Base-by-base conservation (phyloP, 1,140 invertebrate genomes). In the Marisa cornuarietis region DNA sequence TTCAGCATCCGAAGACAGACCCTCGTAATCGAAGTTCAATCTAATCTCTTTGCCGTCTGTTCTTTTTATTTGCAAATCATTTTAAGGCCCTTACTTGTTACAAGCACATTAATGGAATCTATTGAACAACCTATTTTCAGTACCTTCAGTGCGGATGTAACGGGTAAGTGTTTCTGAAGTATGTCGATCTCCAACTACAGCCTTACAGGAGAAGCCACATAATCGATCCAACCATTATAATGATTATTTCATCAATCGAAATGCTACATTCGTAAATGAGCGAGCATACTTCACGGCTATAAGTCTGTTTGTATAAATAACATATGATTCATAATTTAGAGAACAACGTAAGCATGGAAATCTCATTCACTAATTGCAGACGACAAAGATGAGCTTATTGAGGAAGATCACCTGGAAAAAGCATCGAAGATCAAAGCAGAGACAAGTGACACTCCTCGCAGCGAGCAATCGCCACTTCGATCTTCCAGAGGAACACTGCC, bases 341-440 rank as follows among this genome's bases (percentile, higher is more conserved):
- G n/a, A 4, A 18, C 3, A n/a, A 63, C 62, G 6, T 42, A 42
- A 6, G 31, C 3, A 42, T 42, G 31, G 31, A 42, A 42, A 42
- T 42, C 31, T 42, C 31, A 42, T 42, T 42, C 31, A 42, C 31
- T 42, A 42, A 10, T 49, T 81, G 71, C 26, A 85, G 84, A 82
- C 54, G 85, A 86, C 74, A 86, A 84, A 63, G 80, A 80, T 74
- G 85, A 84, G 18, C 72, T 86, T 13, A 80, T 86, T 24, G 74
- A 79, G 26, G 79, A 84, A 71, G 51, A 69, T 18, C 61, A 72
- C 13, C 65, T 62, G 31, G 54, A 51, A 68, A 49, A 22, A 31
- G 61, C 16, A 79, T 76, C 72, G 61, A 52, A 72, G 69, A 42
- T 62, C 54, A 49, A 68, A 72, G 18, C 71, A 24, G 8, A 68